Evolutionary conservation across 2,113 vertebrate genomes (phyloP).

Genomic region (Antennarius striatus): DNA sequence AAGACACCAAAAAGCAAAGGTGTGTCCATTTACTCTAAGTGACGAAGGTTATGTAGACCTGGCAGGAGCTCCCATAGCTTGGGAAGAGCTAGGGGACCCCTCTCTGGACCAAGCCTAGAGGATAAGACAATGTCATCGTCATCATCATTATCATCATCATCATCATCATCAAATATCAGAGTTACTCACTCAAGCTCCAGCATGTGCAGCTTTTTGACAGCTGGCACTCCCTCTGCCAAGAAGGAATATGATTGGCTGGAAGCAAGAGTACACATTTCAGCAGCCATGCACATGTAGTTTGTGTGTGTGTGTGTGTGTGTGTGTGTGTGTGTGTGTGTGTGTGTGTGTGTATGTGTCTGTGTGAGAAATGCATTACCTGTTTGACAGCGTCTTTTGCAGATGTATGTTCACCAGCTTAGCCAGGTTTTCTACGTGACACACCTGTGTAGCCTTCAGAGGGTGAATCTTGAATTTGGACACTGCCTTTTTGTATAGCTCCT

Average conservation of each 20-base stretch:
- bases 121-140: background rate
- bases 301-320: too few species aligned
- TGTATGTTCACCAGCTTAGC: conserved; percentile 84
- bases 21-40: conserved; percentile 83
- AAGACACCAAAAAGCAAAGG: background rate
- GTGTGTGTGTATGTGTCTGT: background rate
- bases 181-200: conserved; percentile 83
- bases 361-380: conserved; percentile 69
- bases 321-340: too few species aligned
- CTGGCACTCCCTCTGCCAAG: conserved; percentile 80
- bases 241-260: conserved; percentile 55
- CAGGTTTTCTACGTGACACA: conserved; percentile 86
- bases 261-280: conserved; percentile 13
- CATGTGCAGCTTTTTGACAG: conserved; percentile 83
- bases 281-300: background rate
- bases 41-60: conserved; percentile 83
- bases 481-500: conserved; percentile 68
- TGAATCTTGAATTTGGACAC: conserved; percentile 87
- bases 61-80: conserved; percentile 83
- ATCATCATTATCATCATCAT: background rate
- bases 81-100: conserved; percentile 79
- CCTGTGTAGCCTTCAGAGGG: conserved; percentile 86
- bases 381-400: conserved; percentile 71
- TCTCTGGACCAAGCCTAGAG: conserved; percentile 78
- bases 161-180: background rate